Percentiles rank a stretch among this genome's conserved stretches.
Evolutionary conservation across 2,888 invertebrate genomes (phyloP).

Genomic region (Dexiosoma caninum): DNA sequence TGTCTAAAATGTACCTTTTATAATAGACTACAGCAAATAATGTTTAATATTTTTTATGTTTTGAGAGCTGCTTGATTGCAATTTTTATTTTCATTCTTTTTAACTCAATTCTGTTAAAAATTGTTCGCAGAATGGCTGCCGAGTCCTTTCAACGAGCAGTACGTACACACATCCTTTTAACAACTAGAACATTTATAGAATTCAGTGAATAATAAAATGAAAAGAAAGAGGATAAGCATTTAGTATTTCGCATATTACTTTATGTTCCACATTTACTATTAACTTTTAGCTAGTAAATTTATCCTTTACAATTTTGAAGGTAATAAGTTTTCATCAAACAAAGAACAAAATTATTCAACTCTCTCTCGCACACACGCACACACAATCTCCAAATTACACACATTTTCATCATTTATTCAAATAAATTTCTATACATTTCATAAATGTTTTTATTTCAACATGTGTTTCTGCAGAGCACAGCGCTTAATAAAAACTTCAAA

Average conservation of each 20-base stretch:
- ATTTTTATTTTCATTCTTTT: no score
- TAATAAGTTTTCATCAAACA: not conserved
- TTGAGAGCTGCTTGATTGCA: no score
- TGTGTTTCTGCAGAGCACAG: not conserved
- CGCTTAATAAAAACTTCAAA: not conserved
- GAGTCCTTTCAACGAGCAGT: no score
- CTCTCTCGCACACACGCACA: not conserved
- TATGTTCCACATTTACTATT: not conserved
- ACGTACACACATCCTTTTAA: no score
- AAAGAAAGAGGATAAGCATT: no score
- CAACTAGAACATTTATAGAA: no score
- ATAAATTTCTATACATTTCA: conserved; percentile 6
- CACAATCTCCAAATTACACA: not conserved
- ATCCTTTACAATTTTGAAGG: not conserved
- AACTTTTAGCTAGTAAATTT: not conserved
- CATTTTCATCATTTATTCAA: conserved; percentile 3
- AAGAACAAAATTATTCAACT: conserved; percentile 5
- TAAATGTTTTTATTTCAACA: not conserved
- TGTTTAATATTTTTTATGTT: no score
- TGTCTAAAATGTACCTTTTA: not conserved
- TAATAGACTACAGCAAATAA: no score
- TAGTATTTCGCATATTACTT: not conserved
- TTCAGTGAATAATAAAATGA: no score
- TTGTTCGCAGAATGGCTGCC: no score
- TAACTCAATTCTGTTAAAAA: no score